These are phyloP conservation scores for Enoplosus armatus DNA, from an alignment of 2,797 vertebrate genomes.

Conservation along the genomic window DNA sequence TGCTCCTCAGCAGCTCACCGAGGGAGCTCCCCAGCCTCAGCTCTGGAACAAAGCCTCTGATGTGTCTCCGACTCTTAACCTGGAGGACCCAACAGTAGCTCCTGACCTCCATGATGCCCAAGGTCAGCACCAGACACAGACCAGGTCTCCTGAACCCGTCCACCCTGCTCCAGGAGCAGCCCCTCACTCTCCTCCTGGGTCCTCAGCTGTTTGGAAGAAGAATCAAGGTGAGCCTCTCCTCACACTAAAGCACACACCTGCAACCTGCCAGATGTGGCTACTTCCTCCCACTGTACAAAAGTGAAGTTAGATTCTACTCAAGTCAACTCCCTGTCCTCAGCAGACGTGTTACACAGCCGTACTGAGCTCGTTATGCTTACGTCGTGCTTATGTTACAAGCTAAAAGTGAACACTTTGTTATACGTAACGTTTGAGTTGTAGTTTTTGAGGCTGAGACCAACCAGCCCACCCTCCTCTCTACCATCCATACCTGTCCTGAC, in stretches of 20 bases:
- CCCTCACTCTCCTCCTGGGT: constrained; percentile 72
- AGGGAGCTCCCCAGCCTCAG: constrained; percentile 43
- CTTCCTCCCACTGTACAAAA: too few species aligned
- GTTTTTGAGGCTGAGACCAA: too few species aligned
- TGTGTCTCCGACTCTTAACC: not conserved
- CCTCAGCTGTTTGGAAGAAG: constrained; percentile 91
- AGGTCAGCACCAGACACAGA: constrained; percentile 20
- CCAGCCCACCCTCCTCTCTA: too few species aligned
- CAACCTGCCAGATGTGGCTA: not conserved
- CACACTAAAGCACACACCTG: not conserved
- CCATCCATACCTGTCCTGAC: too few species aligned
- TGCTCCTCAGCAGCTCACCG: constrained; percentile 62
- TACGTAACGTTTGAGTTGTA: too few species aligned
- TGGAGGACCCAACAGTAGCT: not conserved
- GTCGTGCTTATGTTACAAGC: too few species aligned
- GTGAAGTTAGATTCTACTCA: too few species aligned
- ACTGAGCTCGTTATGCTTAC: too few species aligned
- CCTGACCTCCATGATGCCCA: constrained; percentile 10
- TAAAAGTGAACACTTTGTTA: too few species aligned
- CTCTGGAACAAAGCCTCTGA: not conserved
- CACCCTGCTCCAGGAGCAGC: constrained; percentile 74
- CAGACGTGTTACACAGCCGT: too few species aligned
- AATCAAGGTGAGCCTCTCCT: constrained; percentile 88
- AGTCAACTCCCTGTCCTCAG: too few species aligned
- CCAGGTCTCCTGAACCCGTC: constrained; percentile 15